Conservation (phyloP, 2,888 invertebrate genomes). For the Drosophila borealis region DNA sequence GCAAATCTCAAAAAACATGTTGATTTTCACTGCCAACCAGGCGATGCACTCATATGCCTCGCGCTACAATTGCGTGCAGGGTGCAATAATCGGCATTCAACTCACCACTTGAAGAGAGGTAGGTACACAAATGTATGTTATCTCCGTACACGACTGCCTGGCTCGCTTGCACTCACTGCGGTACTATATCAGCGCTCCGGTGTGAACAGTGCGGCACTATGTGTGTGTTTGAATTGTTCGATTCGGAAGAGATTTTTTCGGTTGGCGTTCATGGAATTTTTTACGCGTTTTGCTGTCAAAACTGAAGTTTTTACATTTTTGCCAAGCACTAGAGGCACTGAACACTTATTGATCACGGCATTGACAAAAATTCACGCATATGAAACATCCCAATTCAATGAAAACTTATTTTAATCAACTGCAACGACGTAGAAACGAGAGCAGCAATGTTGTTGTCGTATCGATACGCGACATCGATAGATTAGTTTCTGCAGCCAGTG, state of each 20-base stretch:
- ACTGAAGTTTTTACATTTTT: constrained; percentile 54
- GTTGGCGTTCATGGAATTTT: constrained; percentile 65
- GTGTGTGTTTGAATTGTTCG: constrained; percentile 73
- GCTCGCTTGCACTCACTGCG: constrained; percentile 64
- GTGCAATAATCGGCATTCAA: constrained; percentile 78
- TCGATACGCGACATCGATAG: constrained; percentile 45
- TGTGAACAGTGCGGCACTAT: constrained; percentile 66
- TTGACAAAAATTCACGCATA: constrained; percentile 43
- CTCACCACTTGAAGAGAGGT: constrained; percentile 77
- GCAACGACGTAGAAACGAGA: constrained; percentile 75
- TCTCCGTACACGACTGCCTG: constrained; percentile 51
- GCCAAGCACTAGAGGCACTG: constrained; percentile 59
- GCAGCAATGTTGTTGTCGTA: constrained; percentile 55
- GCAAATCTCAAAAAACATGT: constrained; percentile 25
- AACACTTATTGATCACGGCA: constrained; percentile 53
- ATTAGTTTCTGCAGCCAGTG: constrained; percentile 2
- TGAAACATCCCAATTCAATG: constrained; percentile 48
- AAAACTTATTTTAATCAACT: constrained; percentile 66
- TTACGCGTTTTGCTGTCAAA: constrained; percentile 35
- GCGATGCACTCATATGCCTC: constrained; percentile 53
- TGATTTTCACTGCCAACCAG: constrained; percentile 32
- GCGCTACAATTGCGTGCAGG: constrained; percentile 62
- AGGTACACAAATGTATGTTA: constrained; percentile 78
- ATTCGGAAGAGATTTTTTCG: constrained; percentile 73
- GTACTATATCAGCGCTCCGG: constrained; percentile 52